These are phyloP conservation scores for Trogon melanurus DNA, from an alignment of 2,113 vertebrate genomes.

Conservation along the genomic window DNA sequence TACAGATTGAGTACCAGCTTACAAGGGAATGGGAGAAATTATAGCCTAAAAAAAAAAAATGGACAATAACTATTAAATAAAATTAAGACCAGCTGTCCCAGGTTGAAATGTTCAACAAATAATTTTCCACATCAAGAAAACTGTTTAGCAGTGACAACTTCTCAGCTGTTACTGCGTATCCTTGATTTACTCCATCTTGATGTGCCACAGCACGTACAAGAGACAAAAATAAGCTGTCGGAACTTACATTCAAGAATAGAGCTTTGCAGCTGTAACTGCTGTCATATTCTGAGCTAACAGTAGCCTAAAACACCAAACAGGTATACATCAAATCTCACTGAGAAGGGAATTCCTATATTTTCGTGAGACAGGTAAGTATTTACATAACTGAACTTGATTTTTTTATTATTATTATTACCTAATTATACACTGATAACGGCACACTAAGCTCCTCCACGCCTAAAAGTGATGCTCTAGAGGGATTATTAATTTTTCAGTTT, in stretches of 20 bases:
- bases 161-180: background rate
- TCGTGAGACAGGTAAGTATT: background rate
- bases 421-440: background rate
- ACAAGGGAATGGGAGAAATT: background rate
- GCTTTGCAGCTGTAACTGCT: background rate
- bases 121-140: background rate
- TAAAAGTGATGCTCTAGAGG: background rate
- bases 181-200: background rate
- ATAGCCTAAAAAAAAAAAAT: background rate
- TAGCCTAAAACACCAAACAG: background rate
- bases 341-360: background rate
- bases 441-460: background rate
- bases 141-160: background rate
- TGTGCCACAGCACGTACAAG: background rate
- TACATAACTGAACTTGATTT: background rate
- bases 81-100: background rate
- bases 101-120: background rate
- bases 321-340: background rate
- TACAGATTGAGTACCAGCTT: background rate
- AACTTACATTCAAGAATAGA: background rate
- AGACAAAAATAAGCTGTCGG: background rate
- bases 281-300: background rate
- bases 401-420: background rate
- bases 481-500: background rate
- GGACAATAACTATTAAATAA: background rate